phyloP scores from a whole-genome alignment of 2,797 vertebrate species.

The Eidolon dupreanum region DNA sequence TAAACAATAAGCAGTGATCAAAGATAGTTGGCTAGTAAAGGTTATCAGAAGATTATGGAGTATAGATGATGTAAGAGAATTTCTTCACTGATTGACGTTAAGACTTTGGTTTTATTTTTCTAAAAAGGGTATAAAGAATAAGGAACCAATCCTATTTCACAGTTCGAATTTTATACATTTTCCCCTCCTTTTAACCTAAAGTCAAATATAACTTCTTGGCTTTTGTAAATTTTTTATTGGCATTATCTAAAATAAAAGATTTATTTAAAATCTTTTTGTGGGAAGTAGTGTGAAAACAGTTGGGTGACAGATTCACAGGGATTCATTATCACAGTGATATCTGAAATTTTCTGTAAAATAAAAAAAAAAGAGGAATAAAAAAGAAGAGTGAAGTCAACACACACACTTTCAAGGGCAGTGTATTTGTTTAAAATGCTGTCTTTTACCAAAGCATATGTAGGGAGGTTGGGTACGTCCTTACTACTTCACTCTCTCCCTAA shows the following conservation, averaged over 20 bases:
- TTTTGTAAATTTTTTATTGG: background rate
- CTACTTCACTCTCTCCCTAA: background rate
- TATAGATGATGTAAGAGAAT: background rate
- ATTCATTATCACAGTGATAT: background rate
- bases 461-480: background rate
- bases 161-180: background rate
- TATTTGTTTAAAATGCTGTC: background rate
- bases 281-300: background rate
- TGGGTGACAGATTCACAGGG: background rate
- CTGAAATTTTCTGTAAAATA: background rate
- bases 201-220: background rate
- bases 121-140: background rate
- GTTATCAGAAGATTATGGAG: background rate
- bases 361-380: background rate
- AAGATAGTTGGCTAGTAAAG: background rate
- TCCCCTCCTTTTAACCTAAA: background rate
- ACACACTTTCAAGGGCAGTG: background rate
- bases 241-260: background rate
- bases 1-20: background rate
- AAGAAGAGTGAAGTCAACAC: background rate
- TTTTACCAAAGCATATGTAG: background rate
- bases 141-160: background rate
- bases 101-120: background rate
- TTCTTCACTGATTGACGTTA: background rate
- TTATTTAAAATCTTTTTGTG: background rate